Evolutionary conservation across 2,113 vertebrate genomes (phyloP).

Genomic region (Sceloporus tristichus): DNA sequence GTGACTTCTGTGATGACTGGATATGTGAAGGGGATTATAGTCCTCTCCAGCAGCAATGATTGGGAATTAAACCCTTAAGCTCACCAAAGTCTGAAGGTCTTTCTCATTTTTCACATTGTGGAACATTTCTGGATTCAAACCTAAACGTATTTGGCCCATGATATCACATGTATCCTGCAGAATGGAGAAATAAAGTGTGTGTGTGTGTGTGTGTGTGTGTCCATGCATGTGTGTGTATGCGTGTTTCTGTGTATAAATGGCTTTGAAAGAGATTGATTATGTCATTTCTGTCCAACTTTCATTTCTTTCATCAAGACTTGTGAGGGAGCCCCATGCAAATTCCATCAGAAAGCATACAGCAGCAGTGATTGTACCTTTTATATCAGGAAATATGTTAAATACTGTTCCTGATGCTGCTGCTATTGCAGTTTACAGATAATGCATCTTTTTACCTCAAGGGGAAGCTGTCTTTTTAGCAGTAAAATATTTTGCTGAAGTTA

Average conservation of each 20-base stretch:
- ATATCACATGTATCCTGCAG: neutral
- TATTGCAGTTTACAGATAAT: neutral
- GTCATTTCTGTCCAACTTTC: neutral
- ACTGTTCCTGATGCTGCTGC: conserved; percentile 6
- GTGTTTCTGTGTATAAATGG: conserved; percentile 26
- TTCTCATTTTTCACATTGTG: conserved; percentile 1
- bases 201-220: too few species aligned
- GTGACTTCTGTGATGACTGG: neutral
- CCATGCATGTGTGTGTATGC: neutral
- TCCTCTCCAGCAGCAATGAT: neutral
- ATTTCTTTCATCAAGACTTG: neutral
- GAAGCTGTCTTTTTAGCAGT: conserved; percentile 44
- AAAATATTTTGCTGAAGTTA: conserved; percentile 17
- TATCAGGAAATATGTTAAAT: conserved; percentile 10
- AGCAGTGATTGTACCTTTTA: conserved; percentile 21
- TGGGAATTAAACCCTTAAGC: neutral
- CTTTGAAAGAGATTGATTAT: conserved; percentile 11
- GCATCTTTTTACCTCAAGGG: neutral
- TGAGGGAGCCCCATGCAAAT: conserved; percentile 22
- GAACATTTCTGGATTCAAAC: neutral
- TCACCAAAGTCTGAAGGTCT: conserved; percentile 11
- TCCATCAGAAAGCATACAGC: conserved; percentile 1
- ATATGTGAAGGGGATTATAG: neutral
- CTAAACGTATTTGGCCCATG: neutral
- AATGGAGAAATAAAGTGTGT: neutral